Evolutionary conservation across 2,888 invertebrate species (phyloP).

Genomic region (Sminthurides aquaticus): DNA sequence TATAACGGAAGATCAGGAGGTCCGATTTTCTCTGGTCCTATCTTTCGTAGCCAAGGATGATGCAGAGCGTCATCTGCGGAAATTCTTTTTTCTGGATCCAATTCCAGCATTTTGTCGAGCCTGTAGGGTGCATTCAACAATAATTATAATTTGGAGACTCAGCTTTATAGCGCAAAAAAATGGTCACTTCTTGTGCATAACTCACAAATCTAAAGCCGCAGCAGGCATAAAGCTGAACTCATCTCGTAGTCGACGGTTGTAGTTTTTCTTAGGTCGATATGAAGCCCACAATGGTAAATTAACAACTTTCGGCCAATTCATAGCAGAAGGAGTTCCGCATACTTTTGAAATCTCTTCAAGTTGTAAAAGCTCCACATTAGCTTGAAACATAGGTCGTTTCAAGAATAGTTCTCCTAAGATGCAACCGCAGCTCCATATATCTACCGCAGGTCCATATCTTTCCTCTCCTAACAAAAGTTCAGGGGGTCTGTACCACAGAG

Average conservation of each 20-base stretch:
- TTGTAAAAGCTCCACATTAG: constrained; percentile 85
- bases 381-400: constrained; percentile 91
- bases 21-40: constrained; percentile 71
- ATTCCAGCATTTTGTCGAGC: constrained; percentile 87
- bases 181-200: background rate
- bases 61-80: constrained; percentile 89
- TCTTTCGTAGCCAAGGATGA: constrained; percentile 83
- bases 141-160: background rate
- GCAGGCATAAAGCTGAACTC: constrained; percentile 88
- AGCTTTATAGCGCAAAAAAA: constrained; percentile 5
- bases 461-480: constrained; percentile 95
- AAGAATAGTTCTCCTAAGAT: constrained; percentile 95
- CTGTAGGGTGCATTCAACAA: constrained; percentile 17
- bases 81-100: constrained; percentile 88
- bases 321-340: constrained; percentile 93
- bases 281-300: constrained; percentile 86
- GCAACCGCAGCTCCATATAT: constrained; percentile 99
- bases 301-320: constrained; percentile 93
- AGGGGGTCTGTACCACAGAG: constrained; percentile 97
- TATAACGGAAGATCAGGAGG: constrained; percentile 80
- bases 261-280: constrained; percentile 80
- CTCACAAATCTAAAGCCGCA: constrained; percentile 68
- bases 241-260: constrained; percentile 80
- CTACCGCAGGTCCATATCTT: constrained; percentile 92
- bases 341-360: constrained; percentile 86